These are phyloP conservation scores for Lates calcarifer DNA, from an alignment of 2,113 vertebrate species.

Conservation along the genomic window DNA sequence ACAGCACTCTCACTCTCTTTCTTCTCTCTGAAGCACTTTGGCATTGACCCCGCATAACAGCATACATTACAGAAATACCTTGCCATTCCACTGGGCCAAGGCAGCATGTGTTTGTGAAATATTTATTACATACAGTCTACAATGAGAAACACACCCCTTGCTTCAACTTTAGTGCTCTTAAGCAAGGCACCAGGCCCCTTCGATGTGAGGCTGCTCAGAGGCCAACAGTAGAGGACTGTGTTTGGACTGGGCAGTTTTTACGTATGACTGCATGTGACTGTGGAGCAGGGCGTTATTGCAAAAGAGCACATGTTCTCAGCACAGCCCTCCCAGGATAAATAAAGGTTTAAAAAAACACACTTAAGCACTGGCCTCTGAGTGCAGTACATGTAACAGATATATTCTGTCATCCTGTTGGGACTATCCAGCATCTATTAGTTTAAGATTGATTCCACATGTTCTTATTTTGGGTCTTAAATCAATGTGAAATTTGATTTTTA, in stretches of 20 bases:
- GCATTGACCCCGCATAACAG: constrained; percentile 59
- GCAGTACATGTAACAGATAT: constrained; percentile 37
- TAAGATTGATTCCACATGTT: constrained; percentile 56
- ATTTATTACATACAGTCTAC: constrained; percentile 53
- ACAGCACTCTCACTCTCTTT: constrained; percentile 56
- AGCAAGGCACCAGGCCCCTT: constrained; percentile 43
- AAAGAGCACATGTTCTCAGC: constrained; percentile 43
- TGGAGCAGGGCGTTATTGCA: constrained; percentile 45
- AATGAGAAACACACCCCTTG: constrained; percentile 32
- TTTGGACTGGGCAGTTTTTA: constrained; percentile 26
- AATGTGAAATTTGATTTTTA: constrained; percentile 42
- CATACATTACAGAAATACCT: constrained; percentile 62
- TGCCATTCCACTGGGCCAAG: constrained; percentile 35
- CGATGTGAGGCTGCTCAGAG: not conserved
- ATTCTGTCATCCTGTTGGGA: constrained; percentile 39
- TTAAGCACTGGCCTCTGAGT: constrained; percentile 37
- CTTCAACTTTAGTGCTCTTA: constrained; percentile 31
- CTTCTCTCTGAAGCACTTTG: constrained; percentile 62
- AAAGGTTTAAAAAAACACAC: constrained; percentile 46
- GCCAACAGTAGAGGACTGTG: constrained; percentile 15
- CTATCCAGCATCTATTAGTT: constrained; percentile 46
- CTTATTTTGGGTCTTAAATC: constrained; percentile 39
- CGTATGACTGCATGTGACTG: constrained; percentile 42
- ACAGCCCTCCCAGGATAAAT: constrained; percentile 53
- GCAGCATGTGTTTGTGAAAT: constrained; percentile 65